A percentile compares a stretch with the other conserved stretches of the same genome.
Evolutionary conservation across 2,888 invertebrate genomes (phyloP).

Genomic region (Suillia variegata): DNA sequence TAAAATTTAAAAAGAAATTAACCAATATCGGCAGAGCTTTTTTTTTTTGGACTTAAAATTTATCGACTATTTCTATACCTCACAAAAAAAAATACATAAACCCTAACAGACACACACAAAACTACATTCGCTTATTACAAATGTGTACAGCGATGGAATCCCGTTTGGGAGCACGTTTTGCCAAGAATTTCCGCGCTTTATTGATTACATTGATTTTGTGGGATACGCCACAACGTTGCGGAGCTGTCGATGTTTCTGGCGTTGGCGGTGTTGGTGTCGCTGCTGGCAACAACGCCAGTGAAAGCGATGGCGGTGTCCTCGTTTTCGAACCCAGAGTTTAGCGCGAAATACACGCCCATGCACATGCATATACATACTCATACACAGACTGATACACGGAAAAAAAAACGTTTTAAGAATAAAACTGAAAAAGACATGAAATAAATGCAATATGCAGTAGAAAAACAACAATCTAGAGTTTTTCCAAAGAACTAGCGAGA

Average conservation of each 20-base stretch:
- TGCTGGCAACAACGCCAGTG: not conserved
- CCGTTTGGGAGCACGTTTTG: constrained; percentile 18
- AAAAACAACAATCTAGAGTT: no score
- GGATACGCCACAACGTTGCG: not conserved
- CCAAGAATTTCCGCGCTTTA: constrained; percentile 2
- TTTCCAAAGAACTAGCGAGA: no score
- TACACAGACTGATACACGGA: not conserved
- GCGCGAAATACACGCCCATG: not conserved
- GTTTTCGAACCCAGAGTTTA: not conserved
- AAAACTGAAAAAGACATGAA: no score
- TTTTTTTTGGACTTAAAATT: no score
- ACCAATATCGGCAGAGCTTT: no score
- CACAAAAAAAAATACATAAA: no score
- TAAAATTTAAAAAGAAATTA: no score
- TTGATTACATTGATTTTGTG: constrained; percentile 12
- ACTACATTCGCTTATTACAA: constrained; percentile 18
- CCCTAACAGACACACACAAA: not conserved
- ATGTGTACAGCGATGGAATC: constrained; percentile 31
- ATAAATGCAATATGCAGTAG: no score
- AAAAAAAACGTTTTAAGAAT: no score
- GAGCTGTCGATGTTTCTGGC: not conserved
- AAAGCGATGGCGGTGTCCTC: not conserved
- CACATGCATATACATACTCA: not conserved
- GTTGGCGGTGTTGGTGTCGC: not conserved
- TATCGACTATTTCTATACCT: no score